These are phyloP conservation scores for Noctua janthina DNA, from an alignment of 2,888 invertebrate species.

Conservation along the genomic window DNA sequence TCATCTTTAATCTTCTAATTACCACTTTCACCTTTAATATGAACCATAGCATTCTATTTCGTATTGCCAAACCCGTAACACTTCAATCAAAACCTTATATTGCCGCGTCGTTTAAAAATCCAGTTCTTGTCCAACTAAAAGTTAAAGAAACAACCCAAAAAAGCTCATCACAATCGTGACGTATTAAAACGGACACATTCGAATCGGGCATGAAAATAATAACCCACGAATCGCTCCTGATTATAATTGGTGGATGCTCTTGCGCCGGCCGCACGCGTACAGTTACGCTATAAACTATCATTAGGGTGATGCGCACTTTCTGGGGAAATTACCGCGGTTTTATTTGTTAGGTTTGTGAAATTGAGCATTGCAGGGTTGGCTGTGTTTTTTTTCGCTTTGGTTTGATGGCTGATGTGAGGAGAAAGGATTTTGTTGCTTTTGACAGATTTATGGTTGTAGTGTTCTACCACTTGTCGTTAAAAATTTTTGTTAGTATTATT, in stretches of 20 bases:
- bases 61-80: constrained; percentile 7
- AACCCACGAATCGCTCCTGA: constrained; percentile 75
- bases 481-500: not conserved
- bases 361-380: constrained; percentile 67
- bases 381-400: not conserved
- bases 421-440: not conserved
- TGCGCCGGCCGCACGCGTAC: constrained; percentile 70
- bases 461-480: not conserved
- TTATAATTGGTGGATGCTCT: constrained; percentile 80
- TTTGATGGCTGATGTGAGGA: not conserved
- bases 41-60: constrained; percentile 33
- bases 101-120: constrained; percentile 41
- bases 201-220: constrained; percentile 79
- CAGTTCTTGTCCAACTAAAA: constrained; percentile 5
- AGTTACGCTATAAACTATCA: constrained; percentile 76
- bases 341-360: constrained; percentile 76
- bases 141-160: constrained; percentile 44
- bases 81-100: constrained; percentile 44
- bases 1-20: constrained; percentile 4
- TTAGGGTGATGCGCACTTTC: constrained; percentile 74
- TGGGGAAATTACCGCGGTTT: constrained; percentile 73
- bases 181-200: constrained; percentile 69
- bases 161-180: constrained; percentile 63
- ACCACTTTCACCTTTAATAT: constrained; percentile 6
- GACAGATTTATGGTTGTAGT: constrained; percentile 10